Conservation (phyloP, 2,888 invertebrate genomes). For the Lacanobia wlatinum region DNA sequence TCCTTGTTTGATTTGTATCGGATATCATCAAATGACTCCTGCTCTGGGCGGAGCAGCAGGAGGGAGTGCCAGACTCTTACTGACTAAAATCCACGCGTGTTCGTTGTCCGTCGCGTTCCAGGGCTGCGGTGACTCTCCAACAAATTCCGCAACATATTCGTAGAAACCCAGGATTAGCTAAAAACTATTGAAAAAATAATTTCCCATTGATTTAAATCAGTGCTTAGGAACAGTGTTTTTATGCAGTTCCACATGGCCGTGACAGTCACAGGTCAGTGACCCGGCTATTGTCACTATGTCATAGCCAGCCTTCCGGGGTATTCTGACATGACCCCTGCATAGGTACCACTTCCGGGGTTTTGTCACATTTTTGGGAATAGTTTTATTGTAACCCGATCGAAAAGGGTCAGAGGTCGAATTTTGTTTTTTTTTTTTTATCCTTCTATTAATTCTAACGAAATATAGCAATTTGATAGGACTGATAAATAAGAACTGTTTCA, state of each 20-base stretch:
- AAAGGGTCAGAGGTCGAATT: not conserved
- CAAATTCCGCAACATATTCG: too few relatives aligned
- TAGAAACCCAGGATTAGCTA: too few relatives aligned
- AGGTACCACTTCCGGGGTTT: slow-evolving; percentile 13
- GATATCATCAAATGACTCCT: too few relatives aligned
- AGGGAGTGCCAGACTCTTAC: too few relatives aligned
- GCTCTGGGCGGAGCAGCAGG: too few relatives aligned
- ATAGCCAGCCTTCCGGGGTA: slow-evolving; percentile 22
- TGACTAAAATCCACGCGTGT: too few relatives aligned
- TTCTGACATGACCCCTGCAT: slow-evolving; percentile 26
- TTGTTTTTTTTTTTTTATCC: not conserved
- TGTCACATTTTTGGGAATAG: not conserved
- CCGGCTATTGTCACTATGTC: slow-evolving; percentile 11
- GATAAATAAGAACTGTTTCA: not conserved
- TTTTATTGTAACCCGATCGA: not conserved
- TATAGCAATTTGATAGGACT: not conserved
- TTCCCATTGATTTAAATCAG: slow-evolving; percentile 3
- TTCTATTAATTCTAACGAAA: not conserved
- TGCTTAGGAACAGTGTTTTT: not conserved
- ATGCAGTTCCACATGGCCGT: slow-evolving; percentile 12
- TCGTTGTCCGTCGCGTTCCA: too few relatives aligned
- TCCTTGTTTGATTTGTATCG: too few relatives aligned
- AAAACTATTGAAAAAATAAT: not conserved
- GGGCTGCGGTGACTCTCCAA: too few relatives aligned
- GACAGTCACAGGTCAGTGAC: slow-evolving; percentile 24